Base-by-base conservation (phyloP, 2,888 invertebrate species). In the Hirtodrosophila trivittata region DNA sequence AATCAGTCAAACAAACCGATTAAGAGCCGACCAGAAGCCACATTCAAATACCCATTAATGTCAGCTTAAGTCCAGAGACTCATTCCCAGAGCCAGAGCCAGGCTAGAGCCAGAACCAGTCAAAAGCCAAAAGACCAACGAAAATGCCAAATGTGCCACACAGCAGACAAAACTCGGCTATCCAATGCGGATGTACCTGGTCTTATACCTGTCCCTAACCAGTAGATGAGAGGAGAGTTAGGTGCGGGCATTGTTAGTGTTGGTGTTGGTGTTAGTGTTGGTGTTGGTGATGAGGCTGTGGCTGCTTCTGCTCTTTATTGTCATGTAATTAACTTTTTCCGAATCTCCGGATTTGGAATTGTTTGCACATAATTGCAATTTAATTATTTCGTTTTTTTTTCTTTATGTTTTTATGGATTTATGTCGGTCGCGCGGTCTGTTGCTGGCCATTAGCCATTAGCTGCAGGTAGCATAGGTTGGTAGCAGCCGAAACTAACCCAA, bases 351-450 rank as follows among this genome's bases (percentile, higher is more conserved):
- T 82, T 82, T 85, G 66, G 80, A 63, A 82, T 82, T 82, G 82
- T 85, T 82, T 83, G 80, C 80, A 80, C 82, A 85, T 85, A 82
- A 82, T 85, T 82, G 82, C 82, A 82, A 85, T 85, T 85, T 82
- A 85, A 82, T 82, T 85, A 82, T 82, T 82, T 82, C 52, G 57
- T 46, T 45, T 56, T 42, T 38, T 46, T 21, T 10, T 8, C 7
- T 12, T 3, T 42, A 52, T 69, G 71, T 77, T 81, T 77, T 73
- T 82, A 78, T 82, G 82, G 78, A 76, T 77, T 75, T 77, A 70
- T 82, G 77, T 75, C 63, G 78, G 78, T 71, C 59, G 66, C 57
- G 51, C 65, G 62, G 57, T 63, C 69, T 25, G 30, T 28, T 58
- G 57, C 37, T 10, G 42, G 60, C 55, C 60, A 60, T 42, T 43